These are phyloP conservation scores for Emydura subglobosa DNA, from an alignment of 2,113 vertebrate species.

Conservation along the genomic window DNA sequence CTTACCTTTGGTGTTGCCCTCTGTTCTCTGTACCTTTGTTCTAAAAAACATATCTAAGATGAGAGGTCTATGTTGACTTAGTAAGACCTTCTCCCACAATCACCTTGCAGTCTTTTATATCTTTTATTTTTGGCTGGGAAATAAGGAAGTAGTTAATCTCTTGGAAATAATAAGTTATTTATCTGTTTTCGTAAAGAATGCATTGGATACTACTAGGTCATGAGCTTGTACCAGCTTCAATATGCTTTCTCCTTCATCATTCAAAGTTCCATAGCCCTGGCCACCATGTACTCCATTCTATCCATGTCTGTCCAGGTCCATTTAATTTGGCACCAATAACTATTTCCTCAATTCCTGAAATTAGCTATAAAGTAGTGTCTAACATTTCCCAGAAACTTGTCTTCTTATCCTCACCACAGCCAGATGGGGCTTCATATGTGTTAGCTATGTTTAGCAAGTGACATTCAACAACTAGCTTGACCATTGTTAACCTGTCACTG, in stretches of 20 bases:
- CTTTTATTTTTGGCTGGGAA: no score
- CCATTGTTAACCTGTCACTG: neutral
- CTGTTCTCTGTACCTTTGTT: no score
- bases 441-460: neutral
- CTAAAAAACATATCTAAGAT: no score
- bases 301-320: neutral
- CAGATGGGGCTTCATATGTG: neutral
- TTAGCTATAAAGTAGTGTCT: neutral
- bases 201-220: no score
- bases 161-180: neutral
- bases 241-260: neutral
- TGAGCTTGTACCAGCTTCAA: no score
- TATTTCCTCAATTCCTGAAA: neutral
- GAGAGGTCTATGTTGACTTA: no score
- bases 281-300: no score
- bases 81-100: no score
- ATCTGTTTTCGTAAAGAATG: no score
- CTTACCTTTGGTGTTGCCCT: no score
- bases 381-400: neutral
- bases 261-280: neutral
- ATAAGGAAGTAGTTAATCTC: no score
- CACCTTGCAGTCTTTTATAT: no score
- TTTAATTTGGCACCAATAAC: neutral
- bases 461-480: neutral
- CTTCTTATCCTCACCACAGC: neutral